Percentiles rank a stretch among this genome's conserved stretches.
These are phyloP conservation scores for Odocoileus hemionus DNA, from an alignment of 2,113 vertebrate species.

Conservation along the genomic window DNA sequence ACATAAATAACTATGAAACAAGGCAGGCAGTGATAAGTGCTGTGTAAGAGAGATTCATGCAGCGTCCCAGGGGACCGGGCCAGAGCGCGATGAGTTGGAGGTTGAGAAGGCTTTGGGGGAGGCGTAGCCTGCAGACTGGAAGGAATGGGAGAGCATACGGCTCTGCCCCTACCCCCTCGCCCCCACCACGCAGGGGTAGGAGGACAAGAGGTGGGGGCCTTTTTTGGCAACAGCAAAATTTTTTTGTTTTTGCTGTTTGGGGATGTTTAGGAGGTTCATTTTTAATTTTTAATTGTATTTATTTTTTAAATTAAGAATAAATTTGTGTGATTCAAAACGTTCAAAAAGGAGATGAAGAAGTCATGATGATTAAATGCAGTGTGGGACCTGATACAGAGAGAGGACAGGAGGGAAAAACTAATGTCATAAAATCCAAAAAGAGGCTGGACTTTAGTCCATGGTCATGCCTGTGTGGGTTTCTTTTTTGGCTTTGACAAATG, in stretches of 20 bases:
- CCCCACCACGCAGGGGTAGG: not conserved
- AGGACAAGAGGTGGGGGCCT: not conserved
- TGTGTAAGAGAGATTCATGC: constrained; percentile 58
- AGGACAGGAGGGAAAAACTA: not conserved
- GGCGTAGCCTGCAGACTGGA: not conserved
- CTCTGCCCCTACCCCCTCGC: not conserved
- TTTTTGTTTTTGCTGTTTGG: not conserved
- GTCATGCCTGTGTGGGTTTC: fast-evolving
- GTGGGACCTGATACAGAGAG: not conserved
- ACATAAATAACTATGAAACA: constrained; percentile 64
- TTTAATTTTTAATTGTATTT: not conserved
- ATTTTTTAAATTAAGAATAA: not conserved
- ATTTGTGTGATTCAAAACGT: not conserved
- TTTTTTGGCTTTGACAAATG: not conserved
- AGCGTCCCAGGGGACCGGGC: not conserved
- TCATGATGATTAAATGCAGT: not conserved
- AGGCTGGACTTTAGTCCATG: too few relatives aligned
- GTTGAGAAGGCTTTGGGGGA: not conserved
- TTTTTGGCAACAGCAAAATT: not conserved
- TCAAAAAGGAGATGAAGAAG: not conserved
- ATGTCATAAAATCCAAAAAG: not conserved
- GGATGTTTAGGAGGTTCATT: not conserved
- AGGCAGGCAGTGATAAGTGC: constrained; percentile 56
- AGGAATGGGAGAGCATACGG: not conserved
- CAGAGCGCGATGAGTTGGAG: not conserved